These are phyloP conservation scores for Hoplostethus atlanticus DNA, from an alignment of 2,797 vertebrate species.

Conservation along the genomic window DNA sequence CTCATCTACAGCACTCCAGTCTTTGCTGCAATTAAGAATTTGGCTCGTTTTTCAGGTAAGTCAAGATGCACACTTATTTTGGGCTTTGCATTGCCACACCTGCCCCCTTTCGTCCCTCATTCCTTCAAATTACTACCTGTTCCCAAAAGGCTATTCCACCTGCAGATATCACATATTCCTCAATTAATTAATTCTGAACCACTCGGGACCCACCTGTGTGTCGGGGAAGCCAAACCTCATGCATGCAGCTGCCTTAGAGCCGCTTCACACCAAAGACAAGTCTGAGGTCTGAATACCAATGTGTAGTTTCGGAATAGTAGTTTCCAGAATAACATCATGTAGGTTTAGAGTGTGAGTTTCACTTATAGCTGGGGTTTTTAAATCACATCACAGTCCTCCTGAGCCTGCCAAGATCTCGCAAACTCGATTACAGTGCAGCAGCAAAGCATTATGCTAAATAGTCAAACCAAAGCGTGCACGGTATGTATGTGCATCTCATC, in stretches of 20 bases:
- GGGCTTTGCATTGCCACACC: too few species aligned
- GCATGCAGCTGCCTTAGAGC: too few species aligned
- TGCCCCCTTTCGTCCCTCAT: background rate
- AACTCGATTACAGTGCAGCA: conserved; percentile 21
- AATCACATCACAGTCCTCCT: background rate
- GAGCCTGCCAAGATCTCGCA: background rate
- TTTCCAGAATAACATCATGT: background rate
- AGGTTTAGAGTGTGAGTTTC: background rate
- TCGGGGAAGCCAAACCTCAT: background rate
- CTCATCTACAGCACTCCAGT: conserved; percentile 3
- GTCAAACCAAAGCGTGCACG: background rate
- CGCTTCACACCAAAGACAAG: too few species aligned
- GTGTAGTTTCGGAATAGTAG: too few species aligned
- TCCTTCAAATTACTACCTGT: background rate
- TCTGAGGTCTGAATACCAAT: too few species aligned
- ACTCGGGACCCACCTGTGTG: background rate
- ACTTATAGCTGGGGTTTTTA: background rate
- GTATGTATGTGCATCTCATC: background rate
- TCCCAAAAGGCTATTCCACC: too few species aligned
- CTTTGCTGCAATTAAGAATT: conserved; percentile 2
- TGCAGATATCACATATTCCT: too few species aligned
- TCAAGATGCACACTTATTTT: too few species aligned
- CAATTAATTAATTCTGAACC: too few species aligned
- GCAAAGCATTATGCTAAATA: conserved; percentile 1
- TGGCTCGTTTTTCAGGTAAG: too few species aligned